phyloP scores from a whole-genome alignment of 2,797 vertebrate species.

The Myotis pilosus region DNA sequence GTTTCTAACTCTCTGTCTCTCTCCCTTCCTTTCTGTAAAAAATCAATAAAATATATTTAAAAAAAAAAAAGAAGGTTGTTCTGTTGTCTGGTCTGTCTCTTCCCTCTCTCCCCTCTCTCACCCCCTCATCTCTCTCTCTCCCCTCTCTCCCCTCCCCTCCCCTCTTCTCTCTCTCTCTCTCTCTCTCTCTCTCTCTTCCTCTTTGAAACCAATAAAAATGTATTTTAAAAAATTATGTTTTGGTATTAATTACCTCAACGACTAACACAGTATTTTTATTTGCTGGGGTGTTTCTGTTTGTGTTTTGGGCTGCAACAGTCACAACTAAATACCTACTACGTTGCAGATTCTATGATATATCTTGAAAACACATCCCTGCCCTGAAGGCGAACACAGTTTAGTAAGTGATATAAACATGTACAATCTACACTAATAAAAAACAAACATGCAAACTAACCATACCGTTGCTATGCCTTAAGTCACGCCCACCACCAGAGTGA shows the following conservation, averaged over 20 bases:
- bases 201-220: neutral
- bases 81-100: too few species aligned
- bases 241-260: conserved; percentile 33
- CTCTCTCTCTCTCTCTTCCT: neutral
- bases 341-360: neutral
- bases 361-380: neutral
- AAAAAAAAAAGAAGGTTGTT: too few species aligned
- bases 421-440: neutral
- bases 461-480: too few species aligned
- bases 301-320: neutral
- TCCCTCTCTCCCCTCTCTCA: too few species aligned
- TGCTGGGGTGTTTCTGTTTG: neutral
- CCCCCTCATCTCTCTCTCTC: too few species aligned
- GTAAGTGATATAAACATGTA: neutral
- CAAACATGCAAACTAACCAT: too few species aligned
- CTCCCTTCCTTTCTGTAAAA: too few species aligned
- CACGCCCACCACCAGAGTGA: too few species aligned
- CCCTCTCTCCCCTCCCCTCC: too few species aligned
- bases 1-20: too few species aligned
- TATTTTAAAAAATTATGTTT: neutral
- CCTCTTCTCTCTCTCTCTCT: too few species aligned
- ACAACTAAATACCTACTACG: neutral
- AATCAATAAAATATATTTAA: too few species aligned
- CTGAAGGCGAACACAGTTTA: neutral
- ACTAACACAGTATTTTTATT: neutral